Conservation (phyloP, 2,797 vertebrate species). For the Antrozous pallidus region DNA sequence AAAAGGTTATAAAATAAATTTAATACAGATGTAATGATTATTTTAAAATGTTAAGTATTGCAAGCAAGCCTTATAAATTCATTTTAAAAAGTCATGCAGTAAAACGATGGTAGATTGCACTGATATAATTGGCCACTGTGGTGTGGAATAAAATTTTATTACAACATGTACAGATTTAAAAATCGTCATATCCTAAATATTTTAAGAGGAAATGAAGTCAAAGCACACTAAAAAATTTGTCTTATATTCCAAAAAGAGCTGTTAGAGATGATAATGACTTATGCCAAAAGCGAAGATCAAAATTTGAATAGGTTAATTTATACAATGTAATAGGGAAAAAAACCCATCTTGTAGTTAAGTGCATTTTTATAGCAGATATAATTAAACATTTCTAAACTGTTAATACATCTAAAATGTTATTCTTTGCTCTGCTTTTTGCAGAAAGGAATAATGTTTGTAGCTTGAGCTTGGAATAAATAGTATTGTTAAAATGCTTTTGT, state of each 20-base stretch:
- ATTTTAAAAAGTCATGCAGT: background rate
- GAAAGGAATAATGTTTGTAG: background rate
- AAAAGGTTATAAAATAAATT: background rate
- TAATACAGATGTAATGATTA: background rate
- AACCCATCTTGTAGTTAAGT: background rate
- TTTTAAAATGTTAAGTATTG: background rate
- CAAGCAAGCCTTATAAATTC: background rate
- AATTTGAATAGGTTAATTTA: background rate
- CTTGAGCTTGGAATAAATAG: constrained; percentile 12
- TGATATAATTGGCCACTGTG: background rate
- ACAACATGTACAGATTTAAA: background rate
- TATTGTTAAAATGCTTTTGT: constrained; percentile 40
- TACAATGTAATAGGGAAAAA: background rate
- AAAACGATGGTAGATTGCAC: background rate
- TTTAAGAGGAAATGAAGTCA: background rate
- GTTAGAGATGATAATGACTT: background rate
- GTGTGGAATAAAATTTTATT: background rate
- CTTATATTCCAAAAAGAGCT: background rate
- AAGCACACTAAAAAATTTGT: background rate
- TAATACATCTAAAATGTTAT: background rate
- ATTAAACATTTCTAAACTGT: background rate
- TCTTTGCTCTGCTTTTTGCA: background rate
- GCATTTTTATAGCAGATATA: background rate
- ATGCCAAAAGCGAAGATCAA: background rate
- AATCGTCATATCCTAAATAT: background rate